Percentiles rank a stretch among this genome's conserved stretches.
phyloP scores from a whole-genome alignment of 1,140 invertebrate species.

The Drosophila parvula region DNA sequence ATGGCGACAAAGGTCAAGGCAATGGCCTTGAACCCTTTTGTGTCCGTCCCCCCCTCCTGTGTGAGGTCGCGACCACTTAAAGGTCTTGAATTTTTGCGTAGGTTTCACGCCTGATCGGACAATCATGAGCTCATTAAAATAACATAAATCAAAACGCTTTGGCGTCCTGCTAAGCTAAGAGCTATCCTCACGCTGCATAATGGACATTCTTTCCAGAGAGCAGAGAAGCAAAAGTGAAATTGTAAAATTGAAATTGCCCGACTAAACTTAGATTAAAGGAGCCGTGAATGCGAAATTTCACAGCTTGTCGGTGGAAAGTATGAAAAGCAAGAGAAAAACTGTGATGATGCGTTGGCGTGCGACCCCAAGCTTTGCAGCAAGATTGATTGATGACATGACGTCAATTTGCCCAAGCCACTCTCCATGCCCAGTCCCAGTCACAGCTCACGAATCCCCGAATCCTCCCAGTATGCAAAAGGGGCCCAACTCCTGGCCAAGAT shows the following conservation, averaged over 20 bases:
- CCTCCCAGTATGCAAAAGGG: slow-evolving; percentile 54
- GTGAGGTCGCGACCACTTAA: slow-evolving; percentile 9
- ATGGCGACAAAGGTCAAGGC: slow-evolving; percentile 58
- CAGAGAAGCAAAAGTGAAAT: slow-evolving; percentile 8
- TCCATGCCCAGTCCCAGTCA: slow-evolving; percentile 12
- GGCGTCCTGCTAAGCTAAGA: slow-evolving; percentile 30
- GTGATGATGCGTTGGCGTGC: slow-evolving; percentile 65
- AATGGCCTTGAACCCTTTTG: slow-evolving; percentile 62
- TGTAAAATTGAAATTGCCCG: slow-evolving; percentile 44
- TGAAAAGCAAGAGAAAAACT: slow-evolving; percentile 22
- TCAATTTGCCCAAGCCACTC: slow-evolving; percentile 65
- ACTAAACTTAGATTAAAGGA: slow-evolving; percentile 29
- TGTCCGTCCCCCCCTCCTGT: background rate
- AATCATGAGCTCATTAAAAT: slow-evolving; percentile 70
- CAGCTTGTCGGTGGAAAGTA: slow-evolving; percentile 42
- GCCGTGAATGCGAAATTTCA: slow-evolving; percentile 33
- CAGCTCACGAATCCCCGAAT: background rate
- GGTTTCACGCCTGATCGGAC: slow-evolving; percentile 41
- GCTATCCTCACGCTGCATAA: slow-evolving; percentile 38
- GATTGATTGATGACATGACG: slow-evolving; percentile 80
- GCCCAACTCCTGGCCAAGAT: slow-evolving; percentile 3
- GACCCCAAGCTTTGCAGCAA: slow-evolving; percentile 55
- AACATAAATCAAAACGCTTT: slow-evolving; percentile 71
- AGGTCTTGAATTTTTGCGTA: slow-evolving; percentile 29
- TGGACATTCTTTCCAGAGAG: slow-evolving; percentile 26